Evolutionary conservation across 2,113 vertebrate species (phyloP).

Genomic region (Lichenostomus cassidix): DNA sequence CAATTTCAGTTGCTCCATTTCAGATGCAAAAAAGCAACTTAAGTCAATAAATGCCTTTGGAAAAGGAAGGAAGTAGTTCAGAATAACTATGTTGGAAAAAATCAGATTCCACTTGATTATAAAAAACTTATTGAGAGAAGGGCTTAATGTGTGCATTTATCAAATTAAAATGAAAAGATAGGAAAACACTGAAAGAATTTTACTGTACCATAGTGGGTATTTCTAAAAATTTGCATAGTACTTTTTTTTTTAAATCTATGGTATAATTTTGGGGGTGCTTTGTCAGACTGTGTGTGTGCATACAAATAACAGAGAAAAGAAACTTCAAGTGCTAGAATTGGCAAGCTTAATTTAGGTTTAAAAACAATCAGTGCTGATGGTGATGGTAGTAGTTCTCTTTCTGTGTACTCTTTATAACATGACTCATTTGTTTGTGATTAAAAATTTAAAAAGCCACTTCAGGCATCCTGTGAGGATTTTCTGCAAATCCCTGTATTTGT

Average conservation of each 20-base stretch:
- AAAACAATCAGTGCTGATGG: neutral
- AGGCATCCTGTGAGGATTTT: neutral
- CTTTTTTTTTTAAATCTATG: too few relatives aligned
- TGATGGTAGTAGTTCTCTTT: neutral
- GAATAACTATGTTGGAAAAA: neutral
- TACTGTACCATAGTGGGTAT: neutral
- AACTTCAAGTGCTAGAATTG: neutral
- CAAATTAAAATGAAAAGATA: neutral
- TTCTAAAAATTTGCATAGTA: neutral
- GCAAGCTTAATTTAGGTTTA: neutral
- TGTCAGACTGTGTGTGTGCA: neutral
- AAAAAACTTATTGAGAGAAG: neutral
- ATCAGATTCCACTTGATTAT: neutral
- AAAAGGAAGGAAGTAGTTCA: neutral
- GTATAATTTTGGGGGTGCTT: neutral
- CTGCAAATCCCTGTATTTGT: constrained; percentile 1
- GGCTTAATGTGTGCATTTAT: neutral
- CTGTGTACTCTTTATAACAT: neutral
- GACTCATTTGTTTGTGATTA: constrained; percentile 40
- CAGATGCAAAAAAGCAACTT: neutral
- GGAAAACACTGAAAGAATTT: neutral
- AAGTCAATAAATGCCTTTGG: neutral
- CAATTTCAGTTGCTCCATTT: neutral
- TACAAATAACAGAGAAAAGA: neutral
- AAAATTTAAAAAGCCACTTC: constrained; percentile 29